Percentiles rank a stretch among this genome's conserved stretches.
Conservation (phyloP, 2,888 invertebrate species). For the Osmoderma eremita region DNA sequence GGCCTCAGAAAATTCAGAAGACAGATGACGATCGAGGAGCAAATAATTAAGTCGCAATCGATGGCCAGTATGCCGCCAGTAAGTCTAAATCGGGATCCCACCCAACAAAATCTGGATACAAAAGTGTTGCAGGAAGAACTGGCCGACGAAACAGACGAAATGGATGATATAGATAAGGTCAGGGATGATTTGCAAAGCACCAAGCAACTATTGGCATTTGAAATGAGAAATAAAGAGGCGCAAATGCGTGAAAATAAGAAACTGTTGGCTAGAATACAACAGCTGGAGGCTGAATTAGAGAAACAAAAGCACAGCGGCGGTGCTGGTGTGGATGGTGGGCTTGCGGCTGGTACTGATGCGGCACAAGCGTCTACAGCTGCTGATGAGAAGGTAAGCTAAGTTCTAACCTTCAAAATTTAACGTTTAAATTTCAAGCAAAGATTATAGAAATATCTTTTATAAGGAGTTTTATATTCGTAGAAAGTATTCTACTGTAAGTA, state of each 20-base stretch:
- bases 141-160: slow-evolving; percentile 77
- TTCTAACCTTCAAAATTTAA: neutral
- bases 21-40: slow-evolving; percentile 91
- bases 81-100: slow-evolving; percentile 46
- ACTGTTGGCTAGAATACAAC: slow-evolving; percentile 79
- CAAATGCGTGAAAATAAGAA: slow-evolving; percentile 84
- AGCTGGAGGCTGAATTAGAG: slow-evolving; percentile 83
- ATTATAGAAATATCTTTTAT: neutral
- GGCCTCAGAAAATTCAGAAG: slow-evolving; percentile 88
- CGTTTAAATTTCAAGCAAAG: neutral
- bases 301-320: slow-evolving; percentile 59
- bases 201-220: slow-evolving; percentile 88
- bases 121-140: slow-evolving; percentile 56
- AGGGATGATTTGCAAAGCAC: slow-evolving; percentile 92
- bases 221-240: slow-evolving; percentile 85
- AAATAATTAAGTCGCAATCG: slow-evolving; percentile 84
- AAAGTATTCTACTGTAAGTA: neutral
- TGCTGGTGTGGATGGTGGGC: neutral
- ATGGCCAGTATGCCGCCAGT: slow-evolving; percentile 69
- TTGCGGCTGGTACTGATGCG: slow-evolving; percentile 23
- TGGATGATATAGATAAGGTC: slow-evolving; percentile 91
- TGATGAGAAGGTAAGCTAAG: slow-evolving; percentile 57
- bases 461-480: neutral
- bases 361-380: slow-evolving; percentile 47
- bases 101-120: slow-evolving; percentile 41